A percentile compares a stretch with the other conserved stretches of the same genome.
Conservation (phyloP, 1,140 invertebrate genomes). For the Lepidurus apus region DNA sequence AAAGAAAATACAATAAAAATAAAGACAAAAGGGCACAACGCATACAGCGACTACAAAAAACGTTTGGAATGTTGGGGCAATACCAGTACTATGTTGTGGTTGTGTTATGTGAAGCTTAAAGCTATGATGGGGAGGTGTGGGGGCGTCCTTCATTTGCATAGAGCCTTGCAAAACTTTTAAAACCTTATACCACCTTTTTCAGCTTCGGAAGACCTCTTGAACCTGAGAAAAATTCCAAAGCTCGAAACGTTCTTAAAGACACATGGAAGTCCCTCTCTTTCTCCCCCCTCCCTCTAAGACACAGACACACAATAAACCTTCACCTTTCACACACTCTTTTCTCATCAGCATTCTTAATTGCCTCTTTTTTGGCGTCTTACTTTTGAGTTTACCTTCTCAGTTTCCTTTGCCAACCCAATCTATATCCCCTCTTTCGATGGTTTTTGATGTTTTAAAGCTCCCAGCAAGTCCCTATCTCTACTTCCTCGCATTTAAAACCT, state of each 20-base stretch:
- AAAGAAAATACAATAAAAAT: neutral
- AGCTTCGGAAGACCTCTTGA: neutral
- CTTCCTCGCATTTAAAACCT: neutral
- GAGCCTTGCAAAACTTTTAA: neutral
- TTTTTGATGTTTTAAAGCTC: neutral
- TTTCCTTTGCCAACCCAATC: neutral
- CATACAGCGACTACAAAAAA: neutral
- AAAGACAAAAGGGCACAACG: neutral
- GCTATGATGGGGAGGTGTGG: neutral
- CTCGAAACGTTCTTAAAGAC: neutral
- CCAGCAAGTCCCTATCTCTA: too few relatives aligned
- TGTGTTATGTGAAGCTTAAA: too few relatives aligned
- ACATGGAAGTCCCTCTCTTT: neutral
- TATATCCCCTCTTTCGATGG: neutral
- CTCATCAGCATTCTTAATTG: constrained; percentile 19
- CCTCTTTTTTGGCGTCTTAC: neutral
- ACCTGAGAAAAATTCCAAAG: constrained; percentile 14
- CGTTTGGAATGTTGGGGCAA: neutral
- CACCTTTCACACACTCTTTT: constrained; percentile 15
- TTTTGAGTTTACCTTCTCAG: neutral
- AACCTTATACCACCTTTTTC: neutral
- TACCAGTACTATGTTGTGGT: neutral
- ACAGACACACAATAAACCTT: neutral
- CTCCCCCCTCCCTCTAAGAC: neutral
- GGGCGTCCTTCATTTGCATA: constrained; percentile 21